phyloP scores from a whole-genome alignment of 2,888 invertebrate species.

The Hermaeophaga mercurialis region DNA sequence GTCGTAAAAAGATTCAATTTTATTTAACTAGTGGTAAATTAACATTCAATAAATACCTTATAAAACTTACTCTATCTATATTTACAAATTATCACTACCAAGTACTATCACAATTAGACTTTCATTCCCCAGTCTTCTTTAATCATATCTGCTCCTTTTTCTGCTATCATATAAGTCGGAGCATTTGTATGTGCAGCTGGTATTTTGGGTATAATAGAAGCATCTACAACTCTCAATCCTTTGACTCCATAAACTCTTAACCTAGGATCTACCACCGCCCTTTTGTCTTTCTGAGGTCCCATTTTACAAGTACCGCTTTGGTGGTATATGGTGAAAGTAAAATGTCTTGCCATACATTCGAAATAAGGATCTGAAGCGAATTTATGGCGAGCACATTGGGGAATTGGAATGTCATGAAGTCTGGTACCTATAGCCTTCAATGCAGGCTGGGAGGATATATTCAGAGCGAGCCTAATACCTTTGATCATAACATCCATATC shows the following conservation, averaged over 20 bases:
- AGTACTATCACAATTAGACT: constrained; percentile 31
- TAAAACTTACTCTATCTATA: not conserved
- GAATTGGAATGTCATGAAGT: constrained; percentile 65
- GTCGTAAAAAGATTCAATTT: too few relatives aligned
- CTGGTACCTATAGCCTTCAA: constrained; percentile 65
- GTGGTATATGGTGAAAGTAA: constrained; percentile 74
- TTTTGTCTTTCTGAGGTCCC: constrained; percentile 63
- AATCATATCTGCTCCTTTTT: constrained; percentile 76
- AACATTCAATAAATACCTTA: not conserved
- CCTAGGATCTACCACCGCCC: constrained; percentile 68
- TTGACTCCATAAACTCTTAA: constrained; percentile 69
- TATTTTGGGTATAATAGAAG: constrained; percentile 79
- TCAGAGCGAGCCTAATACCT: constrained; percentile 66
- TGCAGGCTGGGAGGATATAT: constrained; percentile 64
- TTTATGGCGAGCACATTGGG: constrained; percentile 63
- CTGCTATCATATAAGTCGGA: constrained; percentile 80
- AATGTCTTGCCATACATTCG: constrained; percentile 69
- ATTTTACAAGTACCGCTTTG: constrained; percentile 71
- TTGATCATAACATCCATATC: constrained; percentile 70
- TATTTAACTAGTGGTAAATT: too few relatives aligned
- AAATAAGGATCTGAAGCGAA: constrained; percentile 73
- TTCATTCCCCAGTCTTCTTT: constrained; percentile 60
- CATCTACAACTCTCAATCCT: constrained; percentile 75
- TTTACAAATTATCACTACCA: not conserved
- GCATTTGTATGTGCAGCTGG: constrained; percentile 79